These are phyloP conservation scores for Pangasius macronema DNA, from an alignment of 2,797 vertebrate species.

Conservation along the genomic window DNA sequence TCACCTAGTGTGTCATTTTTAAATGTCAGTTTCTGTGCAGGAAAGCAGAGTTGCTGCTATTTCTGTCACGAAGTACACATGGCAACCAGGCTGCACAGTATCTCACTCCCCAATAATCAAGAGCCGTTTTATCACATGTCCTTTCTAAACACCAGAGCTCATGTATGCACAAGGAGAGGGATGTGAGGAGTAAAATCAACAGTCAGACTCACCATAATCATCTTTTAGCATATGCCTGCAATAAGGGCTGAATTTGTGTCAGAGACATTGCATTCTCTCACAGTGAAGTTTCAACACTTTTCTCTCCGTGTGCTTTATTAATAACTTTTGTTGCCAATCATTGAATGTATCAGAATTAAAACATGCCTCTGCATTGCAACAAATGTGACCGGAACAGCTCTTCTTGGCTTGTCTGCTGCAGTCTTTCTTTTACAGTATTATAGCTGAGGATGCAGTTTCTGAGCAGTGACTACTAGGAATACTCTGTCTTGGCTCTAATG, in stretches of 20 bases:
- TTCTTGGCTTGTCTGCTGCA: background rate
- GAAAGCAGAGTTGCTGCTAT: background rate
- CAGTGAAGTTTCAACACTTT: background rate
- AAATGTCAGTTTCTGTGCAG: background rate
- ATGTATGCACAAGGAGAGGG: background rate
- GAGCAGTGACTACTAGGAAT: background rate
- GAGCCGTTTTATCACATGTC: background rate
- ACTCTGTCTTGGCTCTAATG: background rate
- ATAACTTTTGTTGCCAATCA: background rate
- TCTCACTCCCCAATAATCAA: background rate
- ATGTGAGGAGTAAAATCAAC: background rate
- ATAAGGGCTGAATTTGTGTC: background rate
- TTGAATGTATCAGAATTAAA: background rate
- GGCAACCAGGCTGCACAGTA: background rate
- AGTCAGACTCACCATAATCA: background rate
- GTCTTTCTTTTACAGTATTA: background rate
- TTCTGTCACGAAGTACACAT: conserved; percentile 18
- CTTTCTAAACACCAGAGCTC: background rate
- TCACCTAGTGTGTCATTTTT: background rate
- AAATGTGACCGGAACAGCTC: background rate
- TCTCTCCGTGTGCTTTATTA: background rate
- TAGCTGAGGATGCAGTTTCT: background rate
- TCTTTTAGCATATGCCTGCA: background rate
- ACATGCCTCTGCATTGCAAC: background rate
- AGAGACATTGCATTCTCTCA: background rate